These are phyloP conservation scores for Mactra quadrangularis DNA, from an alignment of 1,140 invertebrate genomes.

Conservation along the genomic window DNA sequence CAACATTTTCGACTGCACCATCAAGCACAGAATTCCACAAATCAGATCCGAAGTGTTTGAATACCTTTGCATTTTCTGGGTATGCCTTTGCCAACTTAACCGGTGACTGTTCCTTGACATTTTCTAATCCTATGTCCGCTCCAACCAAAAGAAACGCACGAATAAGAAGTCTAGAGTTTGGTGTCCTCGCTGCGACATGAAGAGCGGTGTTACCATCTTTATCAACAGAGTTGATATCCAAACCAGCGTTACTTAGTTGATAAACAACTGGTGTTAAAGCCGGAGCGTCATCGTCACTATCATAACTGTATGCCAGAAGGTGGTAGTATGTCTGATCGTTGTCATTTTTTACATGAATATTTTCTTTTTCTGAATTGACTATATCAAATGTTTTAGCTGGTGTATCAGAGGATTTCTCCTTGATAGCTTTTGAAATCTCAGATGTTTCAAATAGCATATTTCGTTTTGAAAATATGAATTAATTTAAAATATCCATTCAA, in stretches of 20 bases:
- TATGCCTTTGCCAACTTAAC: constrained; percentile 15
- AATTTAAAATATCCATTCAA: too few relatives aligned
- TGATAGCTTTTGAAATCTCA: constrained; percentile 22
- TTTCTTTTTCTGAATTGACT: constrained; percentile 5
- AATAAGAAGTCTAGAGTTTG: background rate
- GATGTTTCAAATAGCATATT: constrained; percentile 30
- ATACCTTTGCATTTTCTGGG: constrained; percentile 30
- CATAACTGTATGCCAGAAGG: constrained; percentile 18
- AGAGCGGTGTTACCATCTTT: constrained; percentile 38
- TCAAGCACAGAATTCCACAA: constrained; percentile 16
- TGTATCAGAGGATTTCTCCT: constrained; percentile 38
- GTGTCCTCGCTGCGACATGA: constrained; percentile 10
- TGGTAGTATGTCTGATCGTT: constrained; percentile 35
- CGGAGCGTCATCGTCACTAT: constrained; percentile 21
- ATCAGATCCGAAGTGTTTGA: constrained; percentile 8
- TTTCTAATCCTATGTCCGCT: constrained; percentile 1
- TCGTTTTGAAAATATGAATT: too few relatives aligned
- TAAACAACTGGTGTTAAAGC: constrained; percentile 35
- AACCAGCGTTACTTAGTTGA: constrained; percentile 40
- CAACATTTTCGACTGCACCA: background rate
- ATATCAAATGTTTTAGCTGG: constrained; percentile 21
- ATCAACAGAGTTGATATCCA: constrained; percentile 23
- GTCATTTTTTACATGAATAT: constrained; percentile 7
- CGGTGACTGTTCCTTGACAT: background rate
- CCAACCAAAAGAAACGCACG: constrained; percentile 30